Evolutionary conservation across 2,888 invertebrate genomes (phyloP), one percentile per base, ranked within the genome.

Genomic region (Diaprepes abbreviatus): DNA sequence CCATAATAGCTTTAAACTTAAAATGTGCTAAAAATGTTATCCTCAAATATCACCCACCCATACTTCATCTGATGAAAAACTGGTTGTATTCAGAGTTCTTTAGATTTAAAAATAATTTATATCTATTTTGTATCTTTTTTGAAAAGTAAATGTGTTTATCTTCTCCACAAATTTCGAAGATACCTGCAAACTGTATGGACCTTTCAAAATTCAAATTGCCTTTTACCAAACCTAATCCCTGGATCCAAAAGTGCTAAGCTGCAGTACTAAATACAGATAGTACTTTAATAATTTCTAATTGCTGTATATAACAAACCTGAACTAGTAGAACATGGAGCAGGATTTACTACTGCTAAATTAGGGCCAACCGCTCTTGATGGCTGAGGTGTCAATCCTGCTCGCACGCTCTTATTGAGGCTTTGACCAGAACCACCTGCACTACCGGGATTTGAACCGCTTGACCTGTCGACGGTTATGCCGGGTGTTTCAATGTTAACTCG

Each of bases 301-400:
- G n/a, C 21, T 36, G 16, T 36, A n/a, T 35, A n/a, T 6, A 77
- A 88, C 89, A 84, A 85, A 91, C 91, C 91, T 91, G 91, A 91
- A 85, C 89, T 89, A 81, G 90, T 90, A 82, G 90, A 86, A 85
- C 88, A 85, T 77, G 90, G 89, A 81, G 88, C 88, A 80, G 90
- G 88, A 83, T 87, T 88, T 81, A 82, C 76, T 74, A 91, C 91
- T 81, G 89, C 88, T 80, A 91, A 86, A 79, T 87, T 89, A 60
- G 80, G 67, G 45, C 75, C 86, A 83, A 82, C 77, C 64, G 85
- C 85, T 77, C 86, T 85, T 73, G 76, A 69, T 58, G 79, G 82
- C 73, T 79, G 82, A 28, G 70, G 79, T 54, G 78, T 77, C 80
- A 80, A 82, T 81, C 84, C 79, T 17, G 58, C 35, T 69, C 81